Percentiles rank a stretch among this genome's conserved stretches.
phyloP scores from a whole-genome alignment of 2,797 vertebrate genomes.

The Sternarchorhynchus goeldii region DNA sequence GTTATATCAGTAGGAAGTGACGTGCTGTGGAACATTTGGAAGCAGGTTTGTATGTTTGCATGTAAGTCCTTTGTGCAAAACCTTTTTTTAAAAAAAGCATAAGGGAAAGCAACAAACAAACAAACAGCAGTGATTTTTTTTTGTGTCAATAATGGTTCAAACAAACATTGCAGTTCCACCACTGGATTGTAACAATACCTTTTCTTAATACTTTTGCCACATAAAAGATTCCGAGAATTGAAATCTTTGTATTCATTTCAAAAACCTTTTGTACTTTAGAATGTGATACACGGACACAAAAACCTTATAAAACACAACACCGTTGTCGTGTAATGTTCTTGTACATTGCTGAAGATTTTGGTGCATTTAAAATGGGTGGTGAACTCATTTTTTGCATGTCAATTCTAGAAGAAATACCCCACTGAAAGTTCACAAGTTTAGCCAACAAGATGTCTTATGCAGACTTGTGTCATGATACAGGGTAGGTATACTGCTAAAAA shows the following conservation, averaged over 20 bases:
- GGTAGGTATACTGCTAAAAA: slow-evolving; percentile 12
- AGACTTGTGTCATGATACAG: background rate
- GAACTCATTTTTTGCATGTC: background rate
- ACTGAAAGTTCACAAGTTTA: background rate
- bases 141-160: slow-evolving; percentile 10
- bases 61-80: slow-evolving; percentile 24
- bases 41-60: background rate
- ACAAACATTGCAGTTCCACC: slow-evolving; percentile 4
- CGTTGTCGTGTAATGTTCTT: background rate
- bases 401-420: background rate
- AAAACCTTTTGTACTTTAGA: background rate
- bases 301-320: background rate
- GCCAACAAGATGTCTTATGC: background rate
- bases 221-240: slow-evolving; percentile 34
- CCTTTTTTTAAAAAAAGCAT: slow-evolving; percentile 19
- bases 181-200: slow-evolving; percentile 40
- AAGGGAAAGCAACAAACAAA: background rate
- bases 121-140: background rate
- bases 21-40: slow-evolving; percentile 4
- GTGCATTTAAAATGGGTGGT: background rate
- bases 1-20: background rate
- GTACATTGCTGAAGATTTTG: background rate
- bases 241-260: background rate
- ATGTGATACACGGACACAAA: background rate
- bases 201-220: slow-evolving; percentile 52